Evolutionary conservation across 1,140 invertebrate genomes (phyloP).

Genomic region (Amphibalanus amphitrite): DNA sequence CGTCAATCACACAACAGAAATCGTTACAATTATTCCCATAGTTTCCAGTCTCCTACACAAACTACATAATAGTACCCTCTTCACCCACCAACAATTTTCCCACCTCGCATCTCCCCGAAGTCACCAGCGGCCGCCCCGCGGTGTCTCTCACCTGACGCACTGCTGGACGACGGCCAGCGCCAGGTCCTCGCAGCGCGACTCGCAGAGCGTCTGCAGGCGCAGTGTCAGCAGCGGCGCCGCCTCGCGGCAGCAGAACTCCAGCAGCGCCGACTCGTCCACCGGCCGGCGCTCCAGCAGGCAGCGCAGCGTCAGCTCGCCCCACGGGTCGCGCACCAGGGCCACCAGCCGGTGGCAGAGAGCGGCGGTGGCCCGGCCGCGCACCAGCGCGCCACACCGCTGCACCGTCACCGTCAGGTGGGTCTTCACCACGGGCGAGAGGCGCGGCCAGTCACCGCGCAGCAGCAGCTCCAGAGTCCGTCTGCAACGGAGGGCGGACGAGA

Average conservation of each 20-base stretch:
- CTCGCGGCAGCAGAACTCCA: constrained; percentile 25
- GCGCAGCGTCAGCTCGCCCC: constrained; percentile 27
- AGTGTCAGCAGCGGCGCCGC: constrained; percentile 32
- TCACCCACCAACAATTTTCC: too few relatives aligned
- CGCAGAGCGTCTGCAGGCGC: constrained; percentile 35
- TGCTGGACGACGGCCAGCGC: constrained; percentile 34
- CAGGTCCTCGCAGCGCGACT: constrained; percentile 36
- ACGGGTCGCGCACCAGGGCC: constrained; percentile 32
- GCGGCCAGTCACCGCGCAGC: constrained; percentile 37
- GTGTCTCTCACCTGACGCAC: constrained; percentile 29
- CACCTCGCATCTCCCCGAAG: too few relatives aligned
- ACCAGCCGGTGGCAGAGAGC: constrained; percentile 29
- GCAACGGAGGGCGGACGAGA: too few relatives aligned
- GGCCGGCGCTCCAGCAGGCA: not conserved
- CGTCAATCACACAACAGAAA: too few relatives aligned
- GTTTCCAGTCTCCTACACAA: too few relatives aligned
- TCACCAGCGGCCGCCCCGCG: too few relatives aligned
- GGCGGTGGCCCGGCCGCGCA: constrained; percentile 27
- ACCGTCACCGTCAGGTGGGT: constrained; percentile 34
- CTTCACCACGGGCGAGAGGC: constrained; percentile 30
- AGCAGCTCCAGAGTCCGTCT: constrained; percentile 36
- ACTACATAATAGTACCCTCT: too few relatives aligned
- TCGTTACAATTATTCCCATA: too few relatives aligned
- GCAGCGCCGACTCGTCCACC: not conserved
- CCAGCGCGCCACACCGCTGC: constrained; percentile 28